Conservation (phyloP, 2,888 invertebrate species). For the Eupithecia insigniata region DNA sequence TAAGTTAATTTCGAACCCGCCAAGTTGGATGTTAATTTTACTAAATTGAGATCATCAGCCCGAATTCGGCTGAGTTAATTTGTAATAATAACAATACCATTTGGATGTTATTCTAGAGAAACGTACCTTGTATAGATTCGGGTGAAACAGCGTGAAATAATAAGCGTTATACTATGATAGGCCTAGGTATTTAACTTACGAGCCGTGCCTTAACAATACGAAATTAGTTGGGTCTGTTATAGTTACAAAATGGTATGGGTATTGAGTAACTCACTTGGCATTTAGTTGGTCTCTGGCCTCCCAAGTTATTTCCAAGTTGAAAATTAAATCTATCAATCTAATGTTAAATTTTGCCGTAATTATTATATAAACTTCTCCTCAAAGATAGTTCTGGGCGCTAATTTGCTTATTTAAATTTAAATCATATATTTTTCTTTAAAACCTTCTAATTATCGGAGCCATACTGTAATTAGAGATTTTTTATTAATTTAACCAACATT, state of each 20-base stretch:
- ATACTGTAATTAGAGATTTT: neutral
- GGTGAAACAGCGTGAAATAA: conserved; percentile 50
- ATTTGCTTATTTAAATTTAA: neutral
- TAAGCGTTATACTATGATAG: conserved; percentile 46
- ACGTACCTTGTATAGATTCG: conserved; percentile 30
- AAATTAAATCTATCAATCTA: too few species aligned
- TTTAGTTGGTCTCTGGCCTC: neutral
- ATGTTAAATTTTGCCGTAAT: neutral
- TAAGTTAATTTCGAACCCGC: conserved; percentile 39
- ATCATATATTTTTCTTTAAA: too few species aligned
- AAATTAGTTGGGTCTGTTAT: neutral
- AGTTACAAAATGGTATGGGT: neutral
- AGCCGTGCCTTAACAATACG: neutral
- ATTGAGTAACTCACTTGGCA: neutral
- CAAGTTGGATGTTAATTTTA: conserved; percentile 46
- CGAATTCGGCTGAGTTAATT: conserved; percentile 41
- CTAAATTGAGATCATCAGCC: conserved; percentile 45
- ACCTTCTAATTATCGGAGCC: neutral
- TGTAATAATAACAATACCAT: conserved; percentile 46
- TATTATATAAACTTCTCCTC: neutral
- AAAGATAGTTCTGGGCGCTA: neutral
- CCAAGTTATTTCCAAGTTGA: neutral
- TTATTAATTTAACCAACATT: conserved; percentile 12
- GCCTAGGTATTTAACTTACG: conserved; percentile 5
- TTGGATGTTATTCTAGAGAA: conserved; percentile 36